Evolutionary conservation across 2,888 invertebrate species (phyloP).

Genomic region (Drosophila heteroneura): DNA sequence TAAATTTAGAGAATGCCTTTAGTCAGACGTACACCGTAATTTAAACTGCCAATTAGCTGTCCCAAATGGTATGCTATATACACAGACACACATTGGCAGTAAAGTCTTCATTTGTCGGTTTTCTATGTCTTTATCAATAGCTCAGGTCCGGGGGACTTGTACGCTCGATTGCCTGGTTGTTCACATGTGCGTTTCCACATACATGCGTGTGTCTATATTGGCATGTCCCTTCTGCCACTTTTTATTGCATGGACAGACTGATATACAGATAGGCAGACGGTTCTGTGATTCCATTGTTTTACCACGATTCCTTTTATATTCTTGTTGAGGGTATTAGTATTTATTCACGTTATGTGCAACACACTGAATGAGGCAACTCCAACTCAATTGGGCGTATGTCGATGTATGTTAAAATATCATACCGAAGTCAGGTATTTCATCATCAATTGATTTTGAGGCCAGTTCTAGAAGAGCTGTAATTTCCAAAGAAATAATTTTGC

Average conservation of each 20-base stretch:
- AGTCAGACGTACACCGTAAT: slow-evolving; percentile 41
- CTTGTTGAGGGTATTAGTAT: slow-evolving; percentile 2
- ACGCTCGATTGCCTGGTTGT: slow-evolving; percentile 53
- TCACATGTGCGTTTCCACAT: slow-evolving; percentile 16
- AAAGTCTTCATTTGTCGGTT: slow-evolving; percentile 65
- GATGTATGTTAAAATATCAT: neutral
- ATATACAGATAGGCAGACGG: slow-evolving; percentile 21
- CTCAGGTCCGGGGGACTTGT: slow-evolving; percentile 38
- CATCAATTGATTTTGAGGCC: neutral
- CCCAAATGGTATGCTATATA: slow-evolving; percentile 50
- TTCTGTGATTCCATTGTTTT: slow-evolving; percentile 41
- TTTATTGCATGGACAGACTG: slow-evolving; percentile 44
- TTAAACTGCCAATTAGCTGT: slow-evolving; percentile 73
- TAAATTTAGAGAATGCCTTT: slow-evolving; percentile 45
- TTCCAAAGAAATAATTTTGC: neutral
- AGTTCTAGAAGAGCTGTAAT: neutral
- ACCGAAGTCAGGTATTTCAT: no score
- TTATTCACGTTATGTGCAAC: neutral
- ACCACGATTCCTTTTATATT: slow-evolving; percentile 9
- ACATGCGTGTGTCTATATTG: slow-evolving; percentile 26
- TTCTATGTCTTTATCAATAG: slow-evolving; percentile 59
- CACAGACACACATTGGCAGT: slow-evolving; percentile 17
- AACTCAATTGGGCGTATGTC: neutral
- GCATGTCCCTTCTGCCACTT: slow-evolving; percentile 38
- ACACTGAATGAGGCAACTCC: neutral